Base-by-base conservation (phyloP, 1,140 invertebrate species). In the Tetragonula clypearis region DNA sequence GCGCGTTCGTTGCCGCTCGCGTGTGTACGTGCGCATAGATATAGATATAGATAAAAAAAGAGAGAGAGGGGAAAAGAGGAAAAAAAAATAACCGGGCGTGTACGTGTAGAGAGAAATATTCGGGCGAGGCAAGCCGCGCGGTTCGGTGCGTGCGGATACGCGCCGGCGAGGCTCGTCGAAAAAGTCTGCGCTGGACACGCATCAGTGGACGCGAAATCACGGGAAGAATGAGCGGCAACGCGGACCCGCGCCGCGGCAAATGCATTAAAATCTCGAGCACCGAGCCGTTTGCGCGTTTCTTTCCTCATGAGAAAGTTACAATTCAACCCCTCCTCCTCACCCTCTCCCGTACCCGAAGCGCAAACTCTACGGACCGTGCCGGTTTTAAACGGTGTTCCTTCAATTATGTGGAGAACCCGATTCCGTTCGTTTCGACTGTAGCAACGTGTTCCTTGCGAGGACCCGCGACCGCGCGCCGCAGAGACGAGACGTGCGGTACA, bases 151-250 rank as follows among this genome's bases (percentile, higher is more conserved):
- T 80, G 79, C 79, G 78, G 83, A 85, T 85, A 73, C 83, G 66
- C 83, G 83, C 72, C 73, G 72, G n/a, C 74, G 74, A 55, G 69
- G 71, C 60, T 85, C 84, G 71, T 68, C 84, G 84, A 68, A 77
- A 89, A 88, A 88, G 69, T 85, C 84, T 88, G 84, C 17, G 76
- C 79, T 77, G 88, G 87, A 88, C 76, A 86, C 80, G 87, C 88
- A 86, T 89, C 87, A 82, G 81, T 73, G 87, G 87, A 82, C 85
- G 84, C 84, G 84, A 89, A 86, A 89, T 85, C 75, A 80, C 77
- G 88, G 84, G 60, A 88, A 83, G 84, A 85, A 79, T 79, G 82
- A 87, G 75, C 62, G 35, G 56, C 75, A 35, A 35, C 76, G 79
- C 79, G 83, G 79, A 30, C 71, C n/a, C 79, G n/a, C 58, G 35